Evolutionary conservation across 2,888 invertebrate genomes (phyloP).

Genomic region (Physocephala rufipes): DNA sequence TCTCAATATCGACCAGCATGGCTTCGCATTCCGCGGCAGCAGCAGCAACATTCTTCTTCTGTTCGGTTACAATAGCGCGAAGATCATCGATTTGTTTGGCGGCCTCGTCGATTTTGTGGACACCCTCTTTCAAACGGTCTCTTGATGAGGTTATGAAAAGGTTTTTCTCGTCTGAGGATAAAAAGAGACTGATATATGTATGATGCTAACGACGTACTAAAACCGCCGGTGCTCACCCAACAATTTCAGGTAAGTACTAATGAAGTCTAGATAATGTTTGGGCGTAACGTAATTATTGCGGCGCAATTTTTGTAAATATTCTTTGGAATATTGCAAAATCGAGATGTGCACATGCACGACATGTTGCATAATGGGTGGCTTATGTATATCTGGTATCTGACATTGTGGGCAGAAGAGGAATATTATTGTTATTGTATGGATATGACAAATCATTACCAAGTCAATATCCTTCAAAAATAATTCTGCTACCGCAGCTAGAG

Average conservation of each 20-base stretch:
- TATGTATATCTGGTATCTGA: slow-evolving; percentile 74
- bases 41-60: slow-evolving; percentile 82
- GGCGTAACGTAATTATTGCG: slow-evolving; percentile 90
- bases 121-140: slow-evolving; percentile 61
- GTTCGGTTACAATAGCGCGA: slow-evolving; percentile 81
- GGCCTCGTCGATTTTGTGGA: slow-evolving; percentile 80
- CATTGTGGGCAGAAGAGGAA: slow-evolving; percentile 42
- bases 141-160: slow-evolving; percentile 59
- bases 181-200: neutral
- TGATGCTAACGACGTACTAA: neutral
- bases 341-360: slow-evolving; percentile 87
- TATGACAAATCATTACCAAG: too few relatives aligned
- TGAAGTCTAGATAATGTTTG: slow-evolving; percentile 89
- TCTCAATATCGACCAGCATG: slow-evolving; percentile 79
- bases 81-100: slow-evolving; percentile 81
- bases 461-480: slow-evolving; percentile 80
- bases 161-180: slow-evolving; percentile 60
- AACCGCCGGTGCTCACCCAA: slow-evolving; percentile 68
- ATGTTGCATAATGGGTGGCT: slow-evolving; percentile 79
- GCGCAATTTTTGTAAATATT: slow-evolving; percentile 78
- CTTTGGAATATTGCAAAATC: slow-evolving; percentile 75
- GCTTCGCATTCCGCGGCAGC: slow-evolving; percentile 84
- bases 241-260: slow-evolving; percentile 79
- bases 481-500: slow-evolving; percentile 85
- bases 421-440: neutral